phyloP scores from a whole-genome alignment of 2,113 vertebrate genomes.

The Oxygymnocypris stewartii region DNA sequence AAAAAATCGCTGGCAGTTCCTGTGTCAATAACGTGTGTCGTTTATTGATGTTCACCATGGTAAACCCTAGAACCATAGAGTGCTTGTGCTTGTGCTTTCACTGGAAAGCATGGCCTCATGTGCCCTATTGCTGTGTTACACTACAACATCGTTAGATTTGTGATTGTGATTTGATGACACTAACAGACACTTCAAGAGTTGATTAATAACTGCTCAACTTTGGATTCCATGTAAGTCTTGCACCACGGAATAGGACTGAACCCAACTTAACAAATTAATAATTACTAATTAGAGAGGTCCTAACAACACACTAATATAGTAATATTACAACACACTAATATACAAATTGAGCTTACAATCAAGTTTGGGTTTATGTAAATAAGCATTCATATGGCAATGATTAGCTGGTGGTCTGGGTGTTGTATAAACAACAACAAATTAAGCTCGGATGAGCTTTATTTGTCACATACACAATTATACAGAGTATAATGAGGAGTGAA shows the following conservation, averaged over 20 bases:
- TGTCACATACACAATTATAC: no score
- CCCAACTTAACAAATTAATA: neutral
- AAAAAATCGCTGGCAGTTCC: no score
- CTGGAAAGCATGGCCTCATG: neutral
- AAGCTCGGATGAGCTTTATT: no score
- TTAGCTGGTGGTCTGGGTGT: neutral
- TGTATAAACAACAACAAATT: no score
- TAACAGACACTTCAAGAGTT: neutral
- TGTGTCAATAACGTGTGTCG: no score
- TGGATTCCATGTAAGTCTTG: neutral
- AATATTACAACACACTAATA: neutral
- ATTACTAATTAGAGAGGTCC: slow-evolving; percentile 1
- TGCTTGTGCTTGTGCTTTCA: neutral
- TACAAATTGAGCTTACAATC: neutral
- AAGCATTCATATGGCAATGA: neutral
- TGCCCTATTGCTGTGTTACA: neutral
- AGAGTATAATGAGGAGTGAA: no score
- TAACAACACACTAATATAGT: neutral
- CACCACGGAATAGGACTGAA: neutral
- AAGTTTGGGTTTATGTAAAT: neutral
- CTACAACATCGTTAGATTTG: neutral
- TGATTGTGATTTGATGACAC: neutral
- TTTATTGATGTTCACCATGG: no score
- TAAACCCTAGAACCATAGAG: no score
- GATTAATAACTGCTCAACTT: neutral